Conservation (phyloP, 2,113 vertebrate genomes). For the Thunnus thynnus region DNA sequence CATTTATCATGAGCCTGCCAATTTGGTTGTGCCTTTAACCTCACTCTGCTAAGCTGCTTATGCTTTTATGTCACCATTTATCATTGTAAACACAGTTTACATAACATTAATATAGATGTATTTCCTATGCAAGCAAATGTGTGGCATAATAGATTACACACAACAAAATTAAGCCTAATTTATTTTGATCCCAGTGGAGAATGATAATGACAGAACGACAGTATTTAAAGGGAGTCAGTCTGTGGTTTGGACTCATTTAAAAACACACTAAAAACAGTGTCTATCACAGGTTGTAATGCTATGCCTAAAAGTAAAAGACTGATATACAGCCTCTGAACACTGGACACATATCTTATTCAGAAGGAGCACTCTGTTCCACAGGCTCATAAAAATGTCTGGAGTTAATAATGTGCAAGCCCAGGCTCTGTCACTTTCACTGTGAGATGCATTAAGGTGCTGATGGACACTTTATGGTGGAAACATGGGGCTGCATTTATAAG, state of each 20-base stretch:
- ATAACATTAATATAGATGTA: slow-evolving; percentile 68
- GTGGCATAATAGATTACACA: slow-evolving; percentile 48
- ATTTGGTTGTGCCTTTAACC: slow-evolving; percentile 68
- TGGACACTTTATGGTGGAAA: slow-evolving; percentile 79
- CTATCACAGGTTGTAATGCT: slow-evolving; percentile 28
- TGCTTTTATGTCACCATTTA: slow-evolving; percentile 63
- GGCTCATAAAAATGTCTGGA: slow-evolving; percentile 77
- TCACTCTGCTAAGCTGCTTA: slow-evolving; percentile 63
- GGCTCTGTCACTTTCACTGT: slow-evolving; percentile 74
- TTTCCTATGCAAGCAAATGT: slow-evolving; percentile 43
- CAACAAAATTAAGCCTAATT: slow-evolving; percentile 41
- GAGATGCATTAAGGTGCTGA: slow-evolving; percentile 79
- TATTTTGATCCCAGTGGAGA: slow-evolving; percentile 31
- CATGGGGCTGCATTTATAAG: slow-evolving; percentile 79
- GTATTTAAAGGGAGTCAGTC: slow-evolving; percentile 30
- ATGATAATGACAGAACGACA: slow-evolving; percentile 37
- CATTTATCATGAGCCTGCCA: slow-evolving; percentile 78
- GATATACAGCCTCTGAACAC: slow-evolving; percentile 50
- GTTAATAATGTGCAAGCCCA: slow-evolving; percentile 78
- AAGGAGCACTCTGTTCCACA: slow-evolving; percentile 70
- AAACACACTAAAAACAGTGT: slow-evolving; percentile 35
- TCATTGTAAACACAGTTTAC: slow-evolving; percentile 67
- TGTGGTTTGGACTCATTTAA: slow-evolving; percentile 28
- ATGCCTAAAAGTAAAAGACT: slow-evolving; percentile 50
- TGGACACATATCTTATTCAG: slow-evolving; percentile 75